Evolutionary conservation across 1,140 invertebrate genomes (phyloP), one percentile per base, ranked within the genome.

Genomic region (Atta cephalotes): DNA sequence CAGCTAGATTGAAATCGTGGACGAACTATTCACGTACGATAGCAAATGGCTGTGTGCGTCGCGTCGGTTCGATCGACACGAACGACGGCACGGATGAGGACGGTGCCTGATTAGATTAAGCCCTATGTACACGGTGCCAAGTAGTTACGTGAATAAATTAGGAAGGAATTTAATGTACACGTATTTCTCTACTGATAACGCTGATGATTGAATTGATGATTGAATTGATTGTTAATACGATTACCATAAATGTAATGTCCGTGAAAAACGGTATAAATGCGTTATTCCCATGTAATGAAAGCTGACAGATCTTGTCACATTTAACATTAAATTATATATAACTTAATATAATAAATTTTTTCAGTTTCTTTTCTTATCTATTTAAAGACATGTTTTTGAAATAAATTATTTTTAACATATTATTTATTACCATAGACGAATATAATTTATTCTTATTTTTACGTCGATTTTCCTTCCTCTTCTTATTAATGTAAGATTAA

Each of bases 71-170:
- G 85, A 89, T 90, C 88, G 60, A 53, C 35, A 51, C 58, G 66
- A 87, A 77, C 79, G 88, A 82, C 39, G 66, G 58, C 6, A 60
- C 12, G 28, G 63, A 65, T 45, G 21, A 65, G 71, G 21, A 45
- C 74, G 31, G 49, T 9, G 62, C 45, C 62, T 68, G 88, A 89
- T 90, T 87, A 90, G 85, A 89, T 89, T 82, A 87, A 49, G 65
- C 58, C 49, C 58, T 84, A 51, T 49, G 68, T 82, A 62, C 80
- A 51, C 12, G 51, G 77, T 45, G 88, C 53, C 80, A 76, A 84
- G 71, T 74, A 84, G 88, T 78, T 82, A 87, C 58, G 78, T n/a
- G 88, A 87, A 90, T 89, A 90, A 89, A 89, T 90, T 87, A 82
- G 53, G 53, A 62, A 84, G 39, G 45, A 76, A 74, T 84, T 84